Evolutionary conservation across 2,113 vertebrate species (phyloP), one percentile per base, ranked within the genome.

Genomic region (Peromyscus californicus): DNA sequence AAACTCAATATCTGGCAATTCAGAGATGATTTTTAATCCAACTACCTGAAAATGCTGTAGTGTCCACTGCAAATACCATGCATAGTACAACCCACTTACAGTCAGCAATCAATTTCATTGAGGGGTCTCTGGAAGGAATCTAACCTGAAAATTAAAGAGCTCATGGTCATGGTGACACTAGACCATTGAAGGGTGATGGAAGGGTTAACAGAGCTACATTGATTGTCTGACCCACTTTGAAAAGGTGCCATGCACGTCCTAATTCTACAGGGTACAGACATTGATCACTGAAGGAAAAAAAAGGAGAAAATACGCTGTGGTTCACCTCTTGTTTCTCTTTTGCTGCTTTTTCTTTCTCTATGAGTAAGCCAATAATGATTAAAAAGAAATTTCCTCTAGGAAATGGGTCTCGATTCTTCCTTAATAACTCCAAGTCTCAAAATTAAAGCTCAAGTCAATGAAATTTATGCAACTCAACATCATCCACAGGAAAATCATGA

Each of bases 21-120:
- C 39, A 17, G 31, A 45, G 42, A 26, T 48, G 13, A 61, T 36
- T 90, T 89, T 82, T 65, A 86, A 0, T 97, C 67, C 67, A 96
- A 61, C 45, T 94, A 95, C 97, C 16, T 95, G 59, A 97, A 65
- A 51, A 90, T 97, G 42, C 21, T 72, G 86, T 84, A 97, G 36
- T 24, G 97, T 93, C 12, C 75, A 33, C 96, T 98, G 39, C 91
- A 85, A 98, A 96, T 76, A 97, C 92, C 0, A 1, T 33, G 76
- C 69, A 97, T 90, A 97, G 86, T 96, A 33, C 93, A 98, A 98
- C 42, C 61, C 95, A 98, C 92, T 98, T 97, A 80, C 10, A 91
- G 85, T 90, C 88, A 95, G 96, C 98, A 98, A 98, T 98, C 97
- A 98, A 97, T 98, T 98, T 98, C 78, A 97, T 97, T 97, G 98